A percentile compares a stretch with the other conserved stretches of the same genome.
Evolutionary conservation across 2,113 vertebrate species (phyloP).

Genomic region (Epinephelus fuscoguttatus): DNA sequence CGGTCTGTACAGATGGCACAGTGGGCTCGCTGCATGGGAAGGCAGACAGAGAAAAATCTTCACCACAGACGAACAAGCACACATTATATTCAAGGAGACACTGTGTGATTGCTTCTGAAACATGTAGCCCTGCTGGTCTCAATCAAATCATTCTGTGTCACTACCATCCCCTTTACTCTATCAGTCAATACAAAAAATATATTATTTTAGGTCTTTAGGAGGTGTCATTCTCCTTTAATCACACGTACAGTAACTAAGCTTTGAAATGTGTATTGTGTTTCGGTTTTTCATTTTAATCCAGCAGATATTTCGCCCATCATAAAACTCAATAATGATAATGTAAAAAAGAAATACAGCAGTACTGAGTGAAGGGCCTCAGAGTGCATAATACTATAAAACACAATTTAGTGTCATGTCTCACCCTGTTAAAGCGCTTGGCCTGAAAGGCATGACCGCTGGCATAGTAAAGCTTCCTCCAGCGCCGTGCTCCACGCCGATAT

Average conservation of each 20-base stretch:
- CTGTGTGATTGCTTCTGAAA: background rate
- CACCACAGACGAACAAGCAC: constrained; percentile 4
- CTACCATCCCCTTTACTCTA: background rate
- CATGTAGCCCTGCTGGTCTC: background rate
- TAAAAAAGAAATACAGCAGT: background rate
- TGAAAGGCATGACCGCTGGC: constrained; percentile 98
- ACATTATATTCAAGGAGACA: constrained; percentile 16
- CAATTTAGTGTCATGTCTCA: constrained; percentile 67
- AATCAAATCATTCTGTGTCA: constrained; percentile 19
- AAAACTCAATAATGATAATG: background rate
- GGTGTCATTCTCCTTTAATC: background rate
- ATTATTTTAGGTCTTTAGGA: background rate
- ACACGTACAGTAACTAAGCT: background rate
- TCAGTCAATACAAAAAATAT: constrained; percentile 4
- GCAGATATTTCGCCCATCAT: background rate
- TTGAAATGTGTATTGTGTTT: background rate
- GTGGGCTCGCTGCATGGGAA: constrained; percentile 90
- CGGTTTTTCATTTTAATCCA: background rate
- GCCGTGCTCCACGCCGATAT: constrained; percentile 95
- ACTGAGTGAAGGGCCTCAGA: background rate
- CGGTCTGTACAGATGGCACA: constrained; percentile 98
- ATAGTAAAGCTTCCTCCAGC: constrained; percentile 99
- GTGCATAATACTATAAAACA: background rate
- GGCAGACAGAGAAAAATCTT: constrained; percentile 31
- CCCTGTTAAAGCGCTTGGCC: constrained; percentile 98